A percentile compares a stretch with the other conserved stretches of the same genome.
Evolutionary conservation across 2,113 vertebrate genomes (phyloP).

Genomic region (Tamias sibiricus): DNA sequence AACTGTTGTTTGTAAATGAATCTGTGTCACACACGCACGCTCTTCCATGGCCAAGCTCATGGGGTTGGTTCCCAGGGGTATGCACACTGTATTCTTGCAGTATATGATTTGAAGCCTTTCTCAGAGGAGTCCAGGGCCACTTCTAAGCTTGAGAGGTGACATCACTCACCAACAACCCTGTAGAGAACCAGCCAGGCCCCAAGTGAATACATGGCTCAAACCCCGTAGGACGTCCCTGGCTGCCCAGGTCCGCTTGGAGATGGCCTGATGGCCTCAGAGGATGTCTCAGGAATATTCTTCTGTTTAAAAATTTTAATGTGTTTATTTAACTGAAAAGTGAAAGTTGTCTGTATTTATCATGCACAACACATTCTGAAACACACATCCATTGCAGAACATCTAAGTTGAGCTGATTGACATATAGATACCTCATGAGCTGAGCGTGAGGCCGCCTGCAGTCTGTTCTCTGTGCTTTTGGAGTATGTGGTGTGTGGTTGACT

Average conservation of each 20-base stretch:
- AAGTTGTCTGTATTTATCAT: background rate
- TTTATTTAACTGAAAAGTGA: background rate
- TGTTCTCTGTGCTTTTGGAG: rapidly evolving
- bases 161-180: background rate
- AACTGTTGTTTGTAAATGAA: background rate
- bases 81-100: background rate
- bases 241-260: too few species aligned
- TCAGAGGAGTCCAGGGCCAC: too few species aligned
- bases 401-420: background rate
- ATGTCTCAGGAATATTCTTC: background rate
- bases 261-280: background rate
- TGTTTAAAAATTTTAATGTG: background rate
- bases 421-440: rapidly evolving
- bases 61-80: background rate
- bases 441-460: too few species aligned
- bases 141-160: background rate
- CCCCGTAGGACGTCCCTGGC: background rate
- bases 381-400: background rate
- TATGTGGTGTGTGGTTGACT: too few species aligned
- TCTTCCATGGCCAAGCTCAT: background rate
- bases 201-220: rapidly evolving
- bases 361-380: background rate
- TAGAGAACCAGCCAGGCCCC: background rate
- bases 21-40: rapidly evolving
- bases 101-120: background rate